Evolutionary conservation across 2,113 vertebrate species (phyloP).

Genomic region (Uria lomvia): DNA sequence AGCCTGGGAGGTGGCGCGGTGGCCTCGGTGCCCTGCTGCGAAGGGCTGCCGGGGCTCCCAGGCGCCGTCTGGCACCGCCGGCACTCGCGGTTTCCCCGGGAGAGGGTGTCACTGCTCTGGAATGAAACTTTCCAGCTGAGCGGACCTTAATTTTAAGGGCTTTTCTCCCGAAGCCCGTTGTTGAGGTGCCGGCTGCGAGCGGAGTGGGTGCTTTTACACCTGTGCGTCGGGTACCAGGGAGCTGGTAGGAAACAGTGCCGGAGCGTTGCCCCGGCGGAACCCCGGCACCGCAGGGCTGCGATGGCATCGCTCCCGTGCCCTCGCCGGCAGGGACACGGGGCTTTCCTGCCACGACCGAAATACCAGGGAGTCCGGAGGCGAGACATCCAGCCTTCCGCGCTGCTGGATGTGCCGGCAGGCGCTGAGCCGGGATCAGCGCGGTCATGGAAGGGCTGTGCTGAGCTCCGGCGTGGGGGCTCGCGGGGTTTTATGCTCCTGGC

Average conservation of each 20-base stretch:
- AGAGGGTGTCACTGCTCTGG: background rate
- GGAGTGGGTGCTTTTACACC: background rate
- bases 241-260: too few species aligned
- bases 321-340: background rate
- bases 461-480: fast-evolving
- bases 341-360: background rate
- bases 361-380: fast-evolving
- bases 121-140: background rate
- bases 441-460: background rate
- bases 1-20: background rate
- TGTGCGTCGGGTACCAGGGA: too few species aligned
- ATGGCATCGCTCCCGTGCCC: fast-evolving
- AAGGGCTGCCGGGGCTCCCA: background rate
- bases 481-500: background rate
- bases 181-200: background rate
- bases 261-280: background rate
- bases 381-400: too few species aligned
- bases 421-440: background rate
- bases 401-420: background rate
- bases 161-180: too few species aligned
- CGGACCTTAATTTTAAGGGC: background rate
- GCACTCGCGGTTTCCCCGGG: fast-evolving
- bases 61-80: background rate
- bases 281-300: fast-evolving
- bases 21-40: background rate